Evolutionary conservation across 1,140 invertebrate genomes (phyloP).

Genomic region (Macrosteles quadrilineatus): DNA sequence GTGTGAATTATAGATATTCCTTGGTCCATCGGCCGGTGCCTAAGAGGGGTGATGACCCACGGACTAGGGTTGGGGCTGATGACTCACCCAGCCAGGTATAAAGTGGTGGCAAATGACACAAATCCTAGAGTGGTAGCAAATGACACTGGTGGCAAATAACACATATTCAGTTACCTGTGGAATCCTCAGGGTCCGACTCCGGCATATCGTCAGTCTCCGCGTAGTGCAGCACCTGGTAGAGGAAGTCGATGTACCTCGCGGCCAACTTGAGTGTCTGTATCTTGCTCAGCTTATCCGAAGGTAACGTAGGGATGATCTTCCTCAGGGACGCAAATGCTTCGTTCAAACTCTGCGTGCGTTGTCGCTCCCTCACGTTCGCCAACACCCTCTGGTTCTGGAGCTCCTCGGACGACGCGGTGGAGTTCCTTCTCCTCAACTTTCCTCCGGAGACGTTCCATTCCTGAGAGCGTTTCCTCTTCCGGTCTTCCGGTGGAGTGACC

Average conservation of each 20-base stretch:
- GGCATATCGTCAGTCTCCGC: constrained; percentile 42
- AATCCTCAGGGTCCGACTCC: constrained; percentile 49
- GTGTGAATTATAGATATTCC: no score
- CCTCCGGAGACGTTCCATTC: neutral
- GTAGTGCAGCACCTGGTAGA: constrained; percentile 74
- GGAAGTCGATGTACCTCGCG: constrained; percentile 91
- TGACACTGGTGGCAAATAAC: no score
- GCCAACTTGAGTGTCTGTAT: constrained; percentile 97
- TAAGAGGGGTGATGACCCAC: no score
- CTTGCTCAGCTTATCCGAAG: constrained; percentile 97
- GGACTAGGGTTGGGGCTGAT: no score
- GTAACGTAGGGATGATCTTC: constrained; percentile 95
- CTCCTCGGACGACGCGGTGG: constrained; percentile 10
- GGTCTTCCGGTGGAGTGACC: neutral
- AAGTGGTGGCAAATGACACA: no score
- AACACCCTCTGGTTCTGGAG: constrained; percentile 78
- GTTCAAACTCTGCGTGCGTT: constrained; percentile 96
- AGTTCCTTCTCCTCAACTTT: constrained; percentile 11
- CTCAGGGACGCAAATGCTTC: constrained; percentile 92
- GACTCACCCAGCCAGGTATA: no score
- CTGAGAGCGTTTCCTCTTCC: constrained; percentile 17
- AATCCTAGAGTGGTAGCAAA: no score
- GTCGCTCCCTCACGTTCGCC: constrained; percentile 95
- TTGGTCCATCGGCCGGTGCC: no score
- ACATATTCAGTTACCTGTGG: constrained; percentile 43